phyloP scores from a whole-genome alignment of 2,888 invertebrate species.

The Temnothorax unifasciatus region DNA sequence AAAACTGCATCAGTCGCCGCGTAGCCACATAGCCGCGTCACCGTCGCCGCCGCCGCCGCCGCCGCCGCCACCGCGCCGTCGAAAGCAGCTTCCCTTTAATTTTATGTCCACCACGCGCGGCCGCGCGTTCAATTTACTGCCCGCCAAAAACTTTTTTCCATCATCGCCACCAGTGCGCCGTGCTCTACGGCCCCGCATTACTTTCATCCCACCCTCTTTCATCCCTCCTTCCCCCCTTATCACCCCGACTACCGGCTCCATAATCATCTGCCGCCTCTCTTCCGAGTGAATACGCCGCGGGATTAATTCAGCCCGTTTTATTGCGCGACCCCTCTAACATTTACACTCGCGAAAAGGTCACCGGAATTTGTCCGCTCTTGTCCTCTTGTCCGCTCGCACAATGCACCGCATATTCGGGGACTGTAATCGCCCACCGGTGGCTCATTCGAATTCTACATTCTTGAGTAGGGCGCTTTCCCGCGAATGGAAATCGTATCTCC shows the following conservation, averaged over 20 bases:
- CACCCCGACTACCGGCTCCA: not conserved
- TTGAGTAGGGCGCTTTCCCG: conserved; percentile 5
- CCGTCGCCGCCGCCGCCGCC: conserved; percentile 26
- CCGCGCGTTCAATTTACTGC: conserved; percentile 69
- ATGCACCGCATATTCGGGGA: conserved; percentile 44
- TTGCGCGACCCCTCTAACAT: conserved; percentile 60
- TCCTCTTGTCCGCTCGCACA: too few relatives aligned
- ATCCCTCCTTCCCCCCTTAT: not conserved
- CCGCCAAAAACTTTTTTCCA: conserved; percentile 62
- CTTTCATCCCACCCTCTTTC: conserved; percentile 23
- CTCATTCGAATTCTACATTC: conserved; percentile 50
- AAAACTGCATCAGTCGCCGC: conserved; percentile 46
- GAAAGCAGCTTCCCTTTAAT: conserved; percentile 66
- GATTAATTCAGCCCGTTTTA: conserved; percentile 74
- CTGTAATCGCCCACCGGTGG: conserved; percentile 42
- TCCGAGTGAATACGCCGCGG: conserved; percentile 57
- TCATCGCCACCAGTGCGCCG: conserved; percentile 3
- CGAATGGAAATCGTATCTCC: conserved; percentile 46
- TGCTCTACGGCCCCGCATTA: not conserved
- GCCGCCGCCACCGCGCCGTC: conserved; percentile 53
- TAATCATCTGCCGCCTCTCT: conserved; percentile 51
- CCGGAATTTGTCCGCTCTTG: conserved; percentile 56
- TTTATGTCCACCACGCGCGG: conserved; percentile 63
- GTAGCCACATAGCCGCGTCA: conserved; percentile 28
- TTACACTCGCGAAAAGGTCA: conserved; percentile 61